Conservation (phyloP, 2,113 vertebrate species). For the Smithornis capensis region DNA sequence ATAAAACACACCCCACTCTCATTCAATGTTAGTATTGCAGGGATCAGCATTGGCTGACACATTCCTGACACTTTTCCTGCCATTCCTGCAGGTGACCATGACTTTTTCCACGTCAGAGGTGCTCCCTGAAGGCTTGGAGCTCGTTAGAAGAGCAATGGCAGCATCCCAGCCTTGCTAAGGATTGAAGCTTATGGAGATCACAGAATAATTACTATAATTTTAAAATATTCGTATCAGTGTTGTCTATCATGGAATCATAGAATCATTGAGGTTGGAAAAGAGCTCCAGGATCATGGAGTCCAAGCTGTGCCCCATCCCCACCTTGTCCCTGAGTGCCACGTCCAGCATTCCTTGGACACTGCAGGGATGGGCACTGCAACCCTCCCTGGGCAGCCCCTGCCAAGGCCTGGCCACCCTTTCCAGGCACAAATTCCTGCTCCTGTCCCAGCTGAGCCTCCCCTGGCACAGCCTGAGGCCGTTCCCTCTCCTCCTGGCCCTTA, state of each 20-base stretch:
- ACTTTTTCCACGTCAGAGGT: not conserved
- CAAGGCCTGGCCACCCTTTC: not conserved
- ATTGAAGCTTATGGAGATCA: not conserved
- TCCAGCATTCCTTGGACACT: not conserved
- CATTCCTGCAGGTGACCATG: not conserved
- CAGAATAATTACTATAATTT: not conserved
- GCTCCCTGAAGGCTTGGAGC: not conserved
- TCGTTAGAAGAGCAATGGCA: not conserved
- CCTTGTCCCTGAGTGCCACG: not conserved
- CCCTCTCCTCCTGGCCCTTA: too few relatives aligned
- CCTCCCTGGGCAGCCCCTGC: not conserved
- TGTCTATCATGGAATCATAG: not conserved
- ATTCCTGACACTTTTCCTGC: not conserved
- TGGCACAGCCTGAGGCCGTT: too few relatives aligned
- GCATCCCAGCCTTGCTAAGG: not conserved
- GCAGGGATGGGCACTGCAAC: not conserved
- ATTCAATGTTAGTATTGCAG: not conserved
- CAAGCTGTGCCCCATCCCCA: not conserved
- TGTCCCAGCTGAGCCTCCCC: too few relatives aligned
- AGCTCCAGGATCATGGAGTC: rapidly evolving
- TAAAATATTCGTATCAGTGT: not conserved
- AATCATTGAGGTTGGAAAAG: not conserved
- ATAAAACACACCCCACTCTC: not conserved
- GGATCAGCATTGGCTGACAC: not conserved
- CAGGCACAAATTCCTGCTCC: not conserved